Evolutionary conservation across 2,797 vertebrate species (phyloP), one percentile per base, ranked within the genome.

Genomic region (Remorina albescens): DNA sequence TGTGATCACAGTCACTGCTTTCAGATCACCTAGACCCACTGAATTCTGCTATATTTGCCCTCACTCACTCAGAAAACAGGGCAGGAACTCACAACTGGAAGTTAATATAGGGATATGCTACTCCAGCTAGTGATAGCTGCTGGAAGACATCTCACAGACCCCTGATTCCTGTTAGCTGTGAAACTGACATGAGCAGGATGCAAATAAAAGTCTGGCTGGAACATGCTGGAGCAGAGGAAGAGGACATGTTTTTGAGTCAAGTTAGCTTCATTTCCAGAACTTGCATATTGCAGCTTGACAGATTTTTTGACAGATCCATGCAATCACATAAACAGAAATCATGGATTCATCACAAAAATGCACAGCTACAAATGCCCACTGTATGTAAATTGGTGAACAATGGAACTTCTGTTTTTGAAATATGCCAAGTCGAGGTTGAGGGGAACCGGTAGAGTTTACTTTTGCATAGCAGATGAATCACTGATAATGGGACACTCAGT

Each of bases 401-500:
- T 23, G 37, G 16, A 7, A 56, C n/a, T 4, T 36, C 10, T 54
- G 6, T 32, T 67, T 67, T 11, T 34, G 28, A 54, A 54, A 67
- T 55, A 54, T 51, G 12, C 34, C 18, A 37, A 36, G 2, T 55
- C 39, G 34, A 57, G 6, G 19, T 26, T 46, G 34, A 42, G 21
- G 63, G 25, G 42, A 30, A 21, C 42, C 56, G 71, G 44, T 26
- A n/a, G 19, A 30, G 44, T 65, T 67, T 25, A 61, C 77, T 84
- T 78, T 64, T 54, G 49, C 34, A 51, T 19, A 61, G 42, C 37
- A 21, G 37, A 76, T 82, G 70, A 77, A 59, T 58, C 50, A 69
- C 12, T 4, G 54, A 79, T 82, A 80, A 87, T 76, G 58, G 58
- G 62, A 42, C 71, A 68, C 80, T 86, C 78, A 73, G 65, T 59